Evolutionary conservation across 1,140 invertebrate species (phyloP).

Genomic region (Rhyacophila brunnea): DNA sequence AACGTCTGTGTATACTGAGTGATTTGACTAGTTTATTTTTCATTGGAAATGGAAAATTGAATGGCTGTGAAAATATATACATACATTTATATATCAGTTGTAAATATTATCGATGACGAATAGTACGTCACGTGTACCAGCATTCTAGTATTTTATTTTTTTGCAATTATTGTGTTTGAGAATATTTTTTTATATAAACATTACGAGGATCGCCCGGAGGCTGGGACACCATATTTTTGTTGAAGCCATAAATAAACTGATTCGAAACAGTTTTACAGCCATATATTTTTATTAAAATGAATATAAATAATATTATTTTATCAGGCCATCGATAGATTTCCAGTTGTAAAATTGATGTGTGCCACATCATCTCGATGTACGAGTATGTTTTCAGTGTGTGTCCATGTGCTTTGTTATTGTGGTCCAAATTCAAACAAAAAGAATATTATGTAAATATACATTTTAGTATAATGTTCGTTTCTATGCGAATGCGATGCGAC

Average conservation of each 20-base stretch:
- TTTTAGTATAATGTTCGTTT: slow-evolving; percentile 26
- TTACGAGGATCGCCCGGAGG: neutral
- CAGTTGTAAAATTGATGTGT: slow-evolving; percentile 13
- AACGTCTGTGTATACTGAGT: slow-evolving; percentile 19
- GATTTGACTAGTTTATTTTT: slow-evolving; percentile 34
- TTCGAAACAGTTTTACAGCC: slow-evolving; percentile 6
- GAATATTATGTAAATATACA: slow-evolving; percentile 30
- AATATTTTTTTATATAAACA: slow-evolving; percentile 8
- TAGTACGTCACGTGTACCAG: slow-evolving; percentile 21
- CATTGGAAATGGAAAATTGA: slow-evolving; percentile 35
- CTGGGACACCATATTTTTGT: neutral
- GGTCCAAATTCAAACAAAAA: slow-evolving; percentile 28
- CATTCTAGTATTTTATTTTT: slow-evolving; percentile 21
- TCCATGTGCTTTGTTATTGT: slow-evolving; percentile 29
- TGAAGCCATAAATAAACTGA: neutral
- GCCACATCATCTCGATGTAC: slow-evolving; percentile 4
- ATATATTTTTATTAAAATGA: neutral
- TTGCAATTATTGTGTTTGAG: neutral
- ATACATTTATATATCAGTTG: slow-evolving; percentile 19
- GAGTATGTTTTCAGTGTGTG: slow-evolving; percentile 27
- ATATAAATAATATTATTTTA: neutral
- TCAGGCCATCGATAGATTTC: slow-evolving; percentile 21
- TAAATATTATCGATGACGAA: slow-evolving; percentile 16
- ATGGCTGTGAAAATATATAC: slow-evolving; percentile 34
- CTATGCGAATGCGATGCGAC: slow-evolving; percentile 15